Base-by-base conservation (phyloP, 35 echinoderm and acorn worm genomes). In the Apostichopus japonicus region DNA sequence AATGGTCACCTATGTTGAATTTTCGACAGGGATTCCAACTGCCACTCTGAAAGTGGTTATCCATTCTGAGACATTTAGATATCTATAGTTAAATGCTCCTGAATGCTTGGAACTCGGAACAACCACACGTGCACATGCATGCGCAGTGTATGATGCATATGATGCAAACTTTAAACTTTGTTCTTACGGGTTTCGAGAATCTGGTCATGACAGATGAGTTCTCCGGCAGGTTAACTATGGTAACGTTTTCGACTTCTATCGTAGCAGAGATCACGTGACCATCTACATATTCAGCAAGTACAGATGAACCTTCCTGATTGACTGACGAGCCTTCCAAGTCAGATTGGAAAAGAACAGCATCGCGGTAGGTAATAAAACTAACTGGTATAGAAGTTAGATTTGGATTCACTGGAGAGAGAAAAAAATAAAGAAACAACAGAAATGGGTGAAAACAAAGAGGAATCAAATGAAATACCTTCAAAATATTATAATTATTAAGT, bases 141-240 rank as follows among this genome's bases (percentile, higher is more conserved):
- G 33, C 33, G 33, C 33, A 44, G 33, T 44, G 4, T 44, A 44
- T n/a, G n/a, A n/a, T n/a, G n/a, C 33, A 44, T 44, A 44, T 44
- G 33, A 44, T 44, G 33, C 33, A 44, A 44, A 44, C 2, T 44
- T 3, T 44, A 44, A 44, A 44, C 33, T 44, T 52, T 53, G 51
- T 44, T 44, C 33, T 44, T n/a, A 57, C 51, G 6, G 56, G 15
- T 10, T 51, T 58, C 22, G 81, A 55, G 23, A 23, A 58, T 16
- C 55, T 59, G 56, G 54, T 83, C 9, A 23, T 16, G 22, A 83
- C 79, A 53, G 79, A 83, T 54, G 79, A 83, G 15, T 83, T 83
- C 21, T 54, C 13, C 14, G 79, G 79, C 17, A 83, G 55, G 16
- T 83, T 53, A 25, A 56, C 16, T 19, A 83, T 54, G 33, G 5